Percentiles rank a stretch among this genome's conserved stretches.
phyloP scores from a whole-genome alignment of 2,113 vertebrate species.

The Egretta garzetta region DNA sequence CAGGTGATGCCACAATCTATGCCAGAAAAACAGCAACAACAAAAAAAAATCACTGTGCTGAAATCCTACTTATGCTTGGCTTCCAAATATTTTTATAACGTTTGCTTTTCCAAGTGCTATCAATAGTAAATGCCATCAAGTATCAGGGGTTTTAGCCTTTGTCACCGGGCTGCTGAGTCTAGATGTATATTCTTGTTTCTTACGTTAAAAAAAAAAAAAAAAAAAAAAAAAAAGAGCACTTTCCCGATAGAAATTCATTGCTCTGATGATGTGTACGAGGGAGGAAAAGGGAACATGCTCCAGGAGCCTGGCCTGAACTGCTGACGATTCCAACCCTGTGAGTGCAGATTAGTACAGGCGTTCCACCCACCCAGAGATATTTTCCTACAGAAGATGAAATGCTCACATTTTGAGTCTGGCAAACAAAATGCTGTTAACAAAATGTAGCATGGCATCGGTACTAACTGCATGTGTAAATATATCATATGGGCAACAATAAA shows the following conservation, averaged over 20 bases:
- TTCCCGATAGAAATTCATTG: constrained; percentile 60
- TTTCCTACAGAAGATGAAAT: constrained; percentile 70
- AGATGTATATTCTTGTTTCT: constrained; percentile 40
- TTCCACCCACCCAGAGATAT: constrained; percentile 67
- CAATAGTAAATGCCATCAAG: constrained; percentile 39
- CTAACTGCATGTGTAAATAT: constrained; percentile 91
- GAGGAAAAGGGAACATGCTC: constrained; percentile 72
- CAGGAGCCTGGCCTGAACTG: constrained; percentile 49
- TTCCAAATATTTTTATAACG: constrained; percentile 69
- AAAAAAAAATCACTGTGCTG: constrained; percentile 69
- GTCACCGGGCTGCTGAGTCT: constrained; percentile 24
- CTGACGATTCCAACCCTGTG: constrained; percentile 39
- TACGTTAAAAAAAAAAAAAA: not conserved
- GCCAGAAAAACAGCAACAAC: not conserved
- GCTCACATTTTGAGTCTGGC: constrained; percentile 68
- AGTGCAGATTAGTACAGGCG: constrained; percentile 47
- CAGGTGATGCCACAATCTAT: constrained; percentile 29
- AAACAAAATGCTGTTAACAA: constrained; percentile 80
- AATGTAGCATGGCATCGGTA: constrained; percentile 88
- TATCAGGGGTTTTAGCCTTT: constrained; percentile 34
- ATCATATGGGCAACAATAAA: constrained; percentile 72
- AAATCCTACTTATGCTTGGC: constrained; percentile 60
- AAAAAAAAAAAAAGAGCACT: not conserved
- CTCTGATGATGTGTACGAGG: constrained; percentile 62
- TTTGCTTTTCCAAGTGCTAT: constrained; percentile 66